phyloP scores from a whole-genome alignment of 2,888 invertebrate genomes.

The Lycaena phlaeas region DNA sequence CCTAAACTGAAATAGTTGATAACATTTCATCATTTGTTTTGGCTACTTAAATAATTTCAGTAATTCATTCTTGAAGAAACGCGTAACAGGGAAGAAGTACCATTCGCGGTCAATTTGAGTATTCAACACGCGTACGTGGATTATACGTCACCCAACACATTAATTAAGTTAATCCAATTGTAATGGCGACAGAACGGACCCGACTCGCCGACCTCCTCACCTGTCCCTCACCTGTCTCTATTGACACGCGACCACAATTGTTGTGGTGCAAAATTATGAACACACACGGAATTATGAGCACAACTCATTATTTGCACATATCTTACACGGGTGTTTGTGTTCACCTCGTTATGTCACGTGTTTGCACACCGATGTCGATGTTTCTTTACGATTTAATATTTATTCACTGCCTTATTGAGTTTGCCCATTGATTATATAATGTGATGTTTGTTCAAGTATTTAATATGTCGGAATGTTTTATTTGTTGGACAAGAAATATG shows the following conservation, averaged over 20 bases:
- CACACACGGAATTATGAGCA: slow-evolving; percentile 5
- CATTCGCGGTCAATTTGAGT: not conserved
- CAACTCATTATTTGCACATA: slow-evolving; percentile 27
- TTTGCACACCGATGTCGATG: slow-evolving; percentile 38
- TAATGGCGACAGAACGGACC: slow-evolving; percentile 4
- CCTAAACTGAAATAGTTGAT: too few relatives aligned
- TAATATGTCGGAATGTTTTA: slow-evolving; percentile 3
- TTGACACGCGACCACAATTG: slow-evolving; percentile 12
- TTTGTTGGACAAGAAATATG: too few relatives aligned
- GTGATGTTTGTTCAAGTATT: slow-evolving; percentile 11
- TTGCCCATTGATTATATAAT: slow-evolving; percentile 24
- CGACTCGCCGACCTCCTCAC: not conserved
- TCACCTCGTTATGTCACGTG: slow-evolving; percentile 53
- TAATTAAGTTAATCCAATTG: slow-evolving; percentile 34
- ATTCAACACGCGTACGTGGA: not conserved
- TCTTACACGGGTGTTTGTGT: slow-evolving; percentile 38
- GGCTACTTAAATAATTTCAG: too few relatives aligned
- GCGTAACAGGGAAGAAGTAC: too few relatives aligned
- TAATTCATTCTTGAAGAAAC: too few relatives aligned
- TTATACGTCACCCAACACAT: not conserved
- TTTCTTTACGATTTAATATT: slow-evolving; percentile 23
- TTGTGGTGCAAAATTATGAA: slow-evolving; percentile 8
- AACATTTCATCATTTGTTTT: too few relatives aligned
- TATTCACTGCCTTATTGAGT: slow-evolving; percentile 22
- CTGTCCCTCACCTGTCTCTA: slow-evolving; percentile 6